Percentiles rank a stretch among this genome's conserved stretches.
phyloP scores from a whole-genome alignment of 2,888 invertebrate genomes.

The Eucriotettix oculatus region DNA sequence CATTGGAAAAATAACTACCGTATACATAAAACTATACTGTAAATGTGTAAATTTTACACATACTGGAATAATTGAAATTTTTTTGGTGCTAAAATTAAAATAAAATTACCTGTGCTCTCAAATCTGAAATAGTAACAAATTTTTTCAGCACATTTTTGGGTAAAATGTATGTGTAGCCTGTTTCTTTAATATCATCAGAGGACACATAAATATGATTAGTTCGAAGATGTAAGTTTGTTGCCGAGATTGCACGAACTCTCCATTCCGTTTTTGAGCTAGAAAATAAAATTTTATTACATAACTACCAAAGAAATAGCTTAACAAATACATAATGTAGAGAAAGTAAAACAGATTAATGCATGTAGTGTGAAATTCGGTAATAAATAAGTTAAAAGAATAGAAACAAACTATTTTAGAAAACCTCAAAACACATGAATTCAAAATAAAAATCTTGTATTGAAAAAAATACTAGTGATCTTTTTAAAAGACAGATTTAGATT shows the following conservation, averaged over 20 bases:
- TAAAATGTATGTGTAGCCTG: conserved; percentile 88
- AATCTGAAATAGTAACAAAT: conserved; percentile 96
- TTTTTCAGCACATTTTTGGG: conserved; percentile 97
- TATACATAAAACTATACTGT: no score
- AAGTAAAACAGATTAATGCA: background rate
- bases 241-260: conserved; percentile 95
- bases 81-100: no score
- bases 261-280: conserved; percentile 92
- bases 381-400: background rate
- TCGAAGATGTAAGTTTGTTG: conserved; percentile 88
- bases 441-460: conserved; percentile 6
- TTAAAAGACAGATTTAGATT: background rate
- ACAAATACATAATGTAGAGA: conserved; percentile 3
- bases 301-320: no score
- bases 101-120: conserved; percentile 68
- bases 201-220: conserved; percentile 99
- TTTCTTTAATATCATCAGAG: conserved; percentile 98
- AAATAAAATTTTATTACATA: conserved; percentile 1
- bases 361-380: background rate
- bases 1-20: no score
- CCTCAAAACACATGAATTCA: background rate
- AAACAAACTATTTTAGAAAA: no score
- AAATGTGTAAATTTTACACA: no score
- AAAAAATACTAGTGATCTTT: conserved; percentile 14
- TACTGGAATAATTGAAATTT: no score